These are phyloP conservation scores for Oscarella lobularis DNA, from an alignment of 37 sponge, comb jelly and placozoan genomes.

Conservation along the genomic window DNA sequence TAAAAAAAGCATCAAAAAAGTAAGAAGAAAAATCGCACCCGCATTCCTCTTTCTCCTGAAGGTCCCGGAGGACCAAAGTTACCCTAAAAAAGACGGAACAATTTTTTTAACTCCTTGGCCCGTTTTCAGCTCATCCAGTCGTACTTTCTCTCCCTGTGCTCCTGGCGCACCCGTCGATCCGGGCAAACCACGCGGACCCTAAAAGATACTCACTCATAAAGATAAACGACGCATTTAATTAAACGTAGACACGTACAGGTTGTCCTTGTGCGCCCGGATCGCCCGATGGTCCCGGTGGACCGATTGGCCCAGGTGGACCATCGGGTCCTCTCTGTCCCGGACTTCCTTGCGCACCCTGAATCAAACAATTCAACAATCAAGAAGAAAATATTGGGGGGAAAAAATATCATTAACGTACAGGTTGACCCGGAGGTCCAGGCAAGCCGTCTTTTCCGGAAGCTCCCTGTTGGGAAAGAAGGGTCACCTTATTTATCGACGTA, in stretches of 20 bases:
- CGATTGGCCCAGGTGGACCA: constrained; percentile 1
- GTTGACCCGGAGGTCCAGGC: neutral
- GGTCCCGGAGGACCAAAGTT: neutral
- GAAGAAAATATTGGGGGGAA: neutral
- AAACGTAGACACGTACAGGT: neutral
- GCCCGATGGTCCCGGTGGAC: neutral
- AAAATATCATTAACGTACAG: neutral
- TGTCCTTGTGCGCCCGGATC: neutral
- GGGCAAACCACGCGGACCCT: neutral
- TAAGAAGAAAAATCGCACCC: too few species aligned
- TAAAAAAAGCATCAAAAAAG: too few species aligned
- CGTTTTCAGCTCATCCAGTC: too few species aligned
- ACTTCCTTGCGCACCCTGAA: neutral
- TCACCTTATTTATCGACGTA: neutral
- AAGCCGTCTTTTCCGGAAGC: neutral
- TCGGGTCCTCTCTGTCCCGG: neutral
- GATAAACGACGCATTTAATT: too few species aligned
- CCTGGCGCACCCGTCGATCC: neutral
- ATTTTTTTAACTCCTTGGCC: too few species aligned
- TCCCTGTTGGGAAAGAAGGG: neutral
- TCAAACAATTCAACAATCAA: neutral
- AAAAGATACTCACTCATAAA: too few species aligned
- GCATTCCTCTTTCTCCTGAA: neutral
- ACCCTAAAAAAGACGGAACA: neutral
- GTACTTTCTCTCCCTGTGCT: neutral